phyloP scores from a whole-genome alignment of 1,140 invertebrate species.

The Drosophila azteca region DNA sequence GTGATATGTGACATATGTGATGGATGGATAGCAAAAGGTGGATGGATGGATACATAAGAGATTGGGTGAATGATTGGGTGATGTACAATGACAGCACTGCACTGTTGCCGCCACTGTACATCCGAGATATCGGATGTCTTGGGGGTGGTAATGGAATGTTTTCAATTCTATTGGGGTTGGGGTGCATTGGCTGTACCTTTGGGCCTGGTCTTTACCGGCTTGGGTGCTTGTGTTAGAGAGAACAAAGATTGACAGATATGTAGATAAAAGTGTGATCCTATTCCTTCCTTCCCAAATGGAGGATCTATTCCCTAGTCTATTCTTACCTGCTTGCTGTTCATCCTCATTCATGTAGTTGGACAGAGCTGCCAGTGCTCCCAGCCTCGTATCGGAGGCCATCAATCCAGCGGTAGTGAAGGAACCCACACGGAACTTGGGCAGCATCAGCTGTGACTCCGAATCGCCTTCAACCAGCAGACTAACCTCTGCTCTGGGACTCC shows the following conservation, averaged over 20 bases:
- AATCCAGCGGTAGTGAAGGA: constrained; percentile 84
- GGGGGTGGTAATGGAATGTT: not conserved
- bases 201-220: constrained; percentile 70
- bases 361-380: constrained; percentile 77
- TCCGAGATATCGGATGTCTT: not conserved
- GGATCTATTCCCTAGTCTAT: not conserved
- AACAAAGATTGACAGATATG: constrained; percentile 38
- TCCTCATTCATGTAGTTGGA: constrained; percentile 81
- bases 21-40: not conserved
- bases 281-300: not conserved
- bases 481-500: constrained; percentile 26
- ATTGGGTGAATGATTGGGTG: not conserved
- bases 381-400: constrained; percentile 60
- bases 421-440: constrained; percentile 86
- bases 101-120: no score
- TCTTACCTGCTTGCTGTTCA: constrained; percentile 78
- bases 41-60: not conserved
- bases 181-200: constrained; percentile 73
- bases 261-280: constrained; percentile 15
- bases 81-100: not conserved
- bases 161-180: constrained; percentile 30
- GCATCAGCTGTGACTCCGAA: constrained; percentile 84
- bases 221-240: constrained; percentile 74
- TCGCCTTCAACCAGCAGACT: constrained; percentile 40
- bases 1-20: not conserved